Conservation (phyloP, 1,140 invertebrate species). For the Euwallacea fornicatus region DNA sequence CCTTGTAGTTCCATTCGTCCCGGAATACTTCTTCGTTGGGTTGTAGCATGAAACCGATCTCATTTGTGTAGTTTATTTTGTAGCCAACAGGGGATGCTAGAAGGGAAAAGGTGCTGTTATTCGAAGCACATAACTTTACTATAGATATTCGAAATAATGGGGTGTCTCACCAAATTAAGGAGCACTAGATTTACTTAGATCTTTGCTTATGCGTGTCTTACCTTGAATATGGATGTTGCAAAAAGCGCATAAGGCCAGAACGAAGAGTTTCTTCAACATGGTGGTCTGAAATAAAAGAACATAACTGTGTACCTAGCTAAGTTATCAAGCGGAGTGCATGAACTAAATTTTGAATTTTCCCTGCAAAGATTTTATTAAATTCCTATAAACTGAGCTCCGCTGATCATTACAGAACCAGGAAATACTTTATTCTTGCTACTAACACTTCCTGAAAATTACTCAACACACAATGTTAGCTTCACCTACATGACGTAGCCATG, state of each 20-base stretch:
- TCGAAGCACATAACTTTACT: neutral
- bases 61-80: constrained; percentile 9
- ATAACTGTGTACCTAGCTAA: no score
- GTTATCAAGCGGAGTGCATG: no score
- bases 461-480: no score
- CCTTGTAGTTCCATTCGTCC: constrained; percentile 51
- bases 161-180: constrained; percentile 5
- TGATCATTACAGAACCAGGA: no score
- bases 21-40: constrained; percentile 36
- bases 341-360: no score
- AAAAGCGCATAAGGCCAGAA: constrained; percentile 34
- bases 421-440: no score
- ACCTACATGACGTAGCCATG: no score
- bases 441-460: no score
- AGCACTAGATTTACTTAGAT: neutral
- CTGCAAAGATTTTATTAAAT: no score
- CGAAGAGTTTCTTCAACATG: constrained; percentile 37
- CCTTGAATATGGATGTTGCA: constrained; percentile 31
- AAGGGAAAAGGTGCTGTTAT: neutral
- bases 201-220: constrained; percentile 1
- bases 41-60: neutral
- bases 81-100: constrained; percentile 12
- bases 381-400: no score
- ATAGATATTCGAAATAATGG: constrained; percentile 7
- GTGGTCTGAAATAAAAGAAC: constrained; percentile 33